Base-by-base conservation (phyloP, 1,140 invertebrate species). In the Caenorhabditis remanei region DNA sequence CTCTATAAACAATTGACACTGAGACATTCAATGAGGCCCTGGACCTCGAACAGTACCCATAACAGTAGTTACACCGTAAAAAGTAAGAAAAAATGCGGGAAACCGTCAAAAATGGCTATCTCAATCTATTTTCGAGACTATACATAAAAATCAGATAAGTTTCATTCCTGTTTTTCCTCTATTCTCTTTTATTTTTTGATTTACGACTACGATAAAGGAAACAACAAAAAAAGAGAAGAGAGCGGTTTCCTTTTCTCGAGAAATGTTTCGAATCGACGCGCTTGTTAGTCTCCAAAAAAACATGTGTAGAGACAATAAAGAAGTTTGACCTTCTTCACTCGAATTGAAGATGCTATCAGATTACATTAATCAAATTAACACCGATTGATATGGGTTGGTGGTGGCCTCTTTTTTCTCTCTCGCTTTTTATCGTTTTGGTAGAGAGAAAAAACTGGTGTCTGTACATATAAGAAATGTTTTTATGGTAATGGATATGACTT, bases 351-450 rank as follows among this genome's bases (percentile, higher is more conserved):
- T 40, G 32, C 32, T 32, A 65, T 65, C 61, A 65, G 61, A 65
- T 65, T 65, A 40, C 61, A 65, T 65, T 40, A 65, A 65, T 65
- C 61, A 65, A 65, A 65, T 65, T 65, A 65, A 40, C 24, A 65
- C 61, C 32, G 61, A 65, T 65, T 40, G 24, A 32, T 40, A 40
- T 65, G 32, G 61, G 61, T 8, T 65, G 21, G 19, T 7, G 24
- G 19, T 58, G 56, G 56, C 56, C 56, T 58, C 56, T 21, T 58
- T 58, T 58, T 58, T 53, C 16, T 53, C 16, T 53, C 32, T 32
- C 32, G 50, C 14, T 50, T 50, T 53, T 53, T 53, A 32, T 32
- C 32, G 32, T 32, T 53, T 11, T 16, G 50, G 50, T 2, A 53
- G 50, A 14, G 11, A 6, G 16, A 53, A 53, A 53, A 9, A 53